These are phyloP conservation scores for Uria lomvia DNA, from an alignment of 2,113 vertebrate genomes.

Conservation along the genomic window DNA sequence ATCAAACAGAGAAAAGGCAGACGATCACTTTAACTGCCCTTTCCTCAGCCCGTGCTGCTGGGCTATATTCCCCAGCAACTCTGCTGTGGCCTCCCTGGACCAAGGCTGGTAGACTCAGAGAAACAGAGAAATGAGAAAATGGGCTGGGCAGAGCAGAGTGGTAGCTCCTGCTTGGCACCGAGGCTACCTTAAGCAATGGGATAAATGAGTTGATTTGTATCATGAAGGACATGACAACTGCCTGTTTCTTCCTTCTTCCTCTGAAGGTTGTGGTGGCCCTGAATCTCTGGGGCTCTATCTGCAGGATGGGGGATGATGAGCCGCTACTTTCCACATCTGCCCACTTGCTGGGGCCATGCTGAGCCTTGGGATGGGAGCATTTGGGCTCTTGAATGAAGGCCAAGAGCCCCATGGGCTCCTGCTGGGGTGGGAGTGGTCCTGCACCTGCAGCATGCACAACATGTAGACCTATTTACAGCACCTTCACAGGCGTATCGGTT, in stretches of 20 bases:
- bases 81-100: not conserved
- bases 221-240: not conserved
- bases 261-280: not conserved
- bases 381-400: not conserved
- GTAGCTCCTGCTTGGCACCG: not conserved
- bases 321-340: not conserved
- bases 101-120: not conserved
- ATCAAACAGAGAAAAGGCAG: not conserved
- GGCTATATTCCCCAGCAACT: not conserved
- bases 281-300: not conserved
- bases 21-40: not conserved
- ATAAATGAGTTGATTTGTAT: not conserved
- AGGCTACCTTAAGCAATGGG: not conserved
- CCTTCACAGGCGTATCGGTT: not conserved
- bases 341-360: not conserved
- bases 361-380: not conserved
- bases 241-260: not conserved
- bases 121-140: conserved; percentile 12
- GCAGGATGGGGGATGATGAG: not conserved
- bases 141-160: not conserved
- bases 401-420: not conserved
- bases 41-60: not conserved
- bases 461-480: not conserved
- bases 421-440: not conserved
- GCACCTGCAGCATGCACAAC: not conserved